These are phyloP conservation scores for Sitta carolinensis DNA, from an alignment of 2,797 vertebrate species.

Conservation along the genomic window DNA sequence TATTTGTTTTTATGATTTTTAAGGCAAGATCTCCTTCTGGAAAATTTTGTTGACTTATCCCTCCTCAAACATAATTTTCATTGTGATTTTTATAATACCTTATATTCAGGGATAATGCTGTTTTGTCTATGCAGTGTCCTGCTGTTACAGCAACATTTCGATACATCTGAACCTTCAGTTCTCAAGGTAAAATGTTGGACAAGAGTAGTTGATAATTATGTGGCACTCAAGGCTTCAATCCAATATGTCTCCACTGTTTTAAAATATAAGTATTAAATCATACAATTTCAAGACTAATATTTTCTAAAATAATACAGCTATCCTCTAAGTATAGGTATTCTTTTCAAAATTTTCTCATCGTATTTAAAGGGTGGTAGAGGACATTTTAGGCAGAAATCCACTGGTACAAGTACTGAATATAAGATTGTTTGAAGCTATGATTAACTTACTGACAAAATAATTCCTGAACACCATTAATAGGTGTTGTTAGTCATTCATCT, in stretches of 20 bases:
- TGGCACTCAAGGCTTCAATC: background rate
- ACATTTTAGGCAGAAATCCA: background rate
- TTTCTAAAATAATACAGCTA: background rate
- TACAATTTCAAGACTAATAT: background rate
- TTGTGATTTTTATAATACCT: background rate
- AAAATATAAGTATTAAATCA: background rate
- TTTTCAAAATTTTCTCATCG: background rate
- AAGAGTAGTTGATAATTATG: background rate
- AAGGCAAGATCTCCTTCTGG: background rate
- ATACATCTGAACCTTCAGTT: background rate
- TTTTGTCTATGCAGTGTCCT: background rate
- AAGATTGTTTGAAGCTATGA: background rate
- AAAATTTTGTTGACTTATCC: background rate
- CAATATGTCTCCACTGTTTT: background rate
- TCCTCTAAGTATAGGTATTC: background rate
- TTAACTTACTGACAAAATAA: background rate
- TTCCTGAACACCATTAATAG: background rate
- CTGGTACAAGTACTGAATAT: background rate
- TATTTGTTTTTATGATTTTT: background rate
- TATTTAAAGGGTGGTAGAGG: background rate
- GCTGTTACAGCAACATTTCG: background rate
- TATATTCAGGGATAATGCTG: background rate
- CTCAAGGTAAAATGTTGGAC: background rate
- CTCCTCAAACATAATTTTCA: background rate
- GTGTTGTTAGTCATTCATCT: background rate